Percentiles rank a stretch among this genome's conserved stretches.
These are phyloP conservation scores for Anastatus disparis DNA, from an alignment of 1,140 invertebrate genomes.

Conservation along the genomic window DNA sequence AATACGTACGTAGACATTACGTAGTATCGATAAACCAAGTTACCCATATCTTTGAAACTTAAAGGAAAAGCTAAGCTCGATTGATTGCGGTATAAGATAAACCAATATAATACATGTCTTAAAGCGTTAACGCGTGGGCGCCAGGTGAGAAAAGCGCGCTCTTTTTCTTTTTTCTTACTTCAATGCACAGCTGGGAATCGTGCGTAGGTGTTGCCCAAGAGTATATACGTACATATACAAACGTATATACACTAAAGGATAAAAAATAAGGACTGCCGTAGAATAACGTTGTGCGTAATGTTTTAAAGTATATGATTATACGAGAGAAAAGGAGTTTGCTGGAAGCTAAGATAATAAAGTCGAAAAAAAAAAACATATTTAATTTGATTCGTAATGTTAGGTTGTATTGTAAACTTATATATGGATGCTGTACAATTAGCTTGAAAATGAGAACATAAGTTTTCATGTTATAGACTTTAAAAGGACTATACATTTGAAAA, in stretches of 20 bases:
- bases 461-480: too few species aligned
- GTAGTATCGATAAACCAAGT: not conserved
- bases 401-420: too few species aligned
- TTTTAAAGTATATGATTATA: not conserved
- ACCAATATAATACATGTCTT: not conserved
- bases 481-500: too few species aligned
- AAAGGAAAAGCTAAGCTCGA: slow-evolving; percentile 8
- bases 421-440: too few species aligned
- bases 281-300: not conserved
- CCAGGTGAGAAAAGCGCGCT: not conserved
- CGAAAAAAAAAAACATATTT: not conserved
- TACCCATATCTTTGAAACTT: not conserved
- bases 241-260: too few species aligned
- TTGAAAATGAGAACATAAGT: too few species aligned
- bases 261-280: too few species aligned
- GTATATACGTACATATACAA: not conserved
- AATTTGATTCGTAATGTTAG: not conserved
- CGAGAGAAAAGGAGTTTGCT: not conserved
- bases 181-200: too few species aligned
- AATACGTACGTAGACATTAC: too few species aligned
- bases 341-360: not conserved
- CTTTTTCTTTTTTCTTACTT: too few species aligned
- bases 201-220: not conserved
- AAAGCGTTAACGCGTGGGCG: not conserved
- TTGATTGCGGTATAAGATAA: not conserved